Percentiles rank a stretch among this genome's conserved stretches.
phyloP scores from a whole-genome alignment of 2,797 vertebrate genomes.

The Chrysolophus pictus region DNA sequence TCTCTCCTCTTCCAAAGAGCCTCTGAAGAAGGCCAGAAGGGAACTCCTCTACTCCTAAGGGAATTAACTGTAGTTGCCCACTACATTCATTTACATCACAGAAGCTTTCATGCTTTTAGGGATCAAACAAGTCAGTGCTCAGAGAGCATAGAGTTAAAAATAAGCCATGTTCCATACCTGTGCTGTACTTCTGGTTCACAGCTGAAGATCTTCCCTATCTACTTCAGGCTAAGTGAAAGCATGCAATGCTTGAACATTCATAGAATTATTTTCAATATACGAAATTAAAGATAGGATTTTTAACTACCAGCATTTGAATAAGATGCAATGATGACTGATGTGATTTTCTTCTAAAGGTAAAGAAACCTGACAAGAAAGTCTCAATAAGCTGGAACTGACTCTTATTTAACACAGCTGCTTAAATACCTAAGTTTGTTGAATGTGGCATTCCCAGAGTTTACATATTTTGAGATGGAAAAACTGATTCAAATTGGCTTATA shows the following conservation, averaged over 20 bases:
- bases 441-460: neutral
- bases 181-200: neutral
- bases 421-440: constrained; percentile 23
- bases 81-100: neutral
- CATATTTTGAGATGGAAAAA: constrained; percentile 10
- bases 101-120: neutral
- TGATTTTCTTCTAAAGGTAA: neutral
- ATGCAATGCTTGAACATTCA: neutral
- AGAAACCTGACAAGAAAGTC: neutral
- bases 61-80: neutral
- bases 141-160: neutral
- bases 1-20: neutral
- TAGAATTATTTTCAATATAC: neutral
- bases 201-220: neutral
- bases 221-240: neutral
- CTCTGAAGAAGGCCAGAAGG: neutral
- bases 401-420: constrained; percentile 29
- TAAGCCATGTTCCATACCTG: neutral
- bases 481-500: neutral
- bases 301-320: neutral
- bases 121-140: neutral
- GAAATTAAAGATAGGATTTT: neutral
- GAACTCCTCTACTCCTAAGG: neutral
- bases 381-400: neutral
- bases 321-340: neutral